A percentile compares a stretch with the other conserved stretches of the same genome.
Conservation (phyloP, 92 coral and sea anemone genomes). For the Hydrozoanthus gracilis region DNA sequence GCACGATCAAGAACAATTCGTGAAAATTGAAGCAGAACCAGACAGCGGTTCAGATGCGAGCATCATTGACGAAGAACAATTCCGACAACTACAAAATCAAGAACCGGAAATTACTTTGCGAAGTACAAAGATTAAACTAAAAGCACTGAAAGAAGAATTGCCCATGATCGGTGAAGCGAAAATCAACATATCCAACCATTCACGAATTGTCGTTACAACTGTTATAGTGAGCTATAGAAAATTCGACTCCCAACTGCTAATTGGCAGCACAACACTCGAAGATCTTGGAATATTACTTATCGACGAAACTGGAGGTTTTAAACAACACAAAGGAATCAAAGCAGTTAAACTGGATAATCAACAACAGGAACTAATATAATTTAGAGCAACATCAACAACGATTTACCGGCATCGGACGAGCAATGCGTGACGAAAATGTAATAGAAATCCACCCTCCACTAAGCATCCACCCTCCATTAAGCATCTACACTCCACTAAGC, state of each 20-base stretch:
- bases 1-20: neutral
- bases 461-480: no score
- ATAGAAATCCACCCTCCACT: neutral
- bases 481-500: no score
- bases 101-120: slow-evolving; percentile 56
- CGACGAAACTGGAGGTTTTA: slow-evolving; percentile 66
- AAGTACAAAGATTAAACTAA: slow-evolving; percentile 57
- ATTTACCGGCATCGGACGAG: slow-evolving; percentile 51
- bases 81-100: slow-evolving; percentile 35
- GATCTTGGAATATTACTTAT: slow-evolving; percentile 65
- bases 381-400: slow-evolving; percentile 20
- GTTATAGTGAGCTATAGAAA: slow-evolving; percentile 53
- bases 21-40: slow-evolving; percentile 22
- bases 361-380: slow-evolving; percentile 7
- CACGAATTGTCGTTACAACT: slow-evolving; percentile 50
- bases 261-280: slow-evolving; percentile 64
- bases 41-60: slow-evolving; percentile 45
- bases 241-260: slow-evolving; percentile 76
- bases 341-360: neutral
- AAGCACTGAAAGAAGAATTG: slow-evolving; percentile 59
- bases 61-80: slow-evolving; percentile 47
- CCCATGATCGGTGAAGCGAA: slow-evolving; percentile 69
- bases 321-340: slow-evolving; percentile 48
- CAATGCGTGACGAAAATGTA: slow-evolving; percentile 33
- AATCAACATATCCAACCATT: slow-evolving; percentile 57